Conservation (phyloP, 2,113 vertebrate genomes). For the Pollimyrus isidori region DNA sequence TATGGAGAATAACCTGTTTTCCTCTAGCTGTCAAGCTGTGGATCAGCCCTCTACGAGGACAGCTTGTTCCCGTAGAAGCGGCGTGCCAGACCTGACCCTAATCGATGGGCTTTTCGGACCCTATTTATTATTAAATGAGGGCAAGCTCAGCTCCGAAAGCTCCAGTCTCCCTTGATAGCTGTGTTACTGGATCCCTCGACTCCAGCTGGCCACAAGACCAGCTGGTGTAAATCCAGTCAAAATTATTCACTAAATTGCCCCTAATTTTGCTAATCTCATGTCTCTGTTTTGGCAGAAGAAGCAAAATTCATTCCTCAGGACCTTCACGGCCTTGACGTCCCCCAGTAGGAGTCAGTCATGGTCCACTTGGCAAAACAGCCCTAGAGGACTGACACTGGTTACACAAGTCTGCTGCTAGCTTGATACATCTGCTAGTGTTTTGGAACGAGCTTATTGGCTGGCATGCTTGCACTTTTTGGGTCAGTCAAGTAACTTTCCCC, state of each 20-base stretch:
- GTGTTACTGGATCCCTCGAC: background rate
- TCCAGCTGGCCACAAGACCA: background rate
- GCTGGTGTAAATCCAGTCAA: background rate
- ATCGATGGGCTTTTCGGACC: background rate
- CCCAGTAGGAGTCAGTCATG: background rate
- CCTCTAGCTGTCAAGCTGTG: conserved; percentile 8
- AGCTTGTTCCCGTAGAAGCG: background rate
- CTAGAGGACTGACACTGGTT: background rate
- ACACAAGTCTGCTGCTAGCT: background rate
- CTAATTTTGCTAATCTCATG: background rate
- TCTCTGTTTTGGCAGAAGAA: background rate
- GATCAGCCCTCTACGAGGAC: background rate
- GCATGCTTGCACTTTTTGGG: background rate
- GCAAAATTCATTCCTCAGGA: background rate
- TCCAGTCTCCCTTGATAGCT: background rate
- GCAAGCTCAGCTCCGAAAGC: background rate
- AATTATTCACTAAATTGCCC: background rate
- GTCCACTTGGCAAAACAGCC: background rate
- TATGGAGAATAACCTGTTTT: background rate
- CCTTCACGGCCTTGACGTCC: background rate
- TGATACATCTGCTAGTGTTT: background rate
- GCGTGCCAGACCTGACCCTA: background rate
- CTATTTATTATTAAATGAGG: background rate
- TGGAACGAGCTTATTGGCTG: background rate
- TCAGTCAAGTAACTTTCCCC: background rate